phyloP scores from a whole-genome alignment of 2,888 invertebrate genomes.

The Melanchra persicariae region DNA sequence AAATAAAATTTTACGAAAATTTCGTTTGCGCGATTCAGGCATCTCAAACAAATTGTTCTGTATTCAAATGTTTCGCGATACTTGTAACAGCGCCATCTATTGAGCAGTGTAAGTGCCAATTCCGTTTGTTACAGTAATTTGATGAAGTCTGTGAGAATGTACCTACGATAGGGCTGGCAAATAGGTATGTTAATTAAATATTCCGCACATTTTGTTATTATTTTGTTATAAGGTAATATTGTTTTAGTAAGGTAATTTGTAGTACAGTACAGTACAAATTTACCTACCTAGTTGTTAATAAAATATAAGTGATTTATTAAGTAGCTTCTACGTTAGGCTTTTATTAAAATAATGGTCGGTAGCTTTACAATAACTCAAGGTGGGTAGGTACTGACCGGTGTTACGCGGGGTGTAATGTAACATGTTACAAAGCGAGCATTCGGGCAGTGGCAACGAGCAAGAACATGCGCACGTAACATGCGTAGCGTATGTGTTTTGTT shows the following conservation, averaged over 20 bases:
- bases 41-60: constrained; percentile 38
- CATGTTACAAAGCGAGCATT: no score
- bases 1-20: constrained; percentile 52
- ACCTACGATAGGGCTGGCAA: constrained; percentile 40
- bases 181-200: constrained; percentile 25
- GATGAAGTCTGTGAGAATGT: constrained; percentile 34
- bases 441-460: no score
- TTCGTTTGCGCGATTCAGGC: constrained; percentile 37
- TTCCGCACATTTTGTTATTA: not conserved
- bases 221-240: not conserved
- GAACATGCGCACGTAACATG: no score
- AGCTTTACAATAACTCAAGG: no score
- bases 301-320: no score
- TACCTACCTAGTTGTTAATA: not conserved
- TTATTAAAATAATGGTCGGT: no score
- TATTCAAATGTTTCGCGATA: constrained; percentile 37
- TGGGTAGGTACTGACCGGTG: no score
- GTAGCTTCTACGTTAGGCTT: no score
- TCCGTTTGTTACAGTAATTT: constrained; percentile 45
- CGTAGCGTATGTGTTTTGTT: no score
- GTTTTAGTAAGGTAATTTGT: no score
- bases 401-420: no score
- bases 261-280: not conserved
- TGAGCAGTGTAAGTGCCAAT: constrained; percentile 37
- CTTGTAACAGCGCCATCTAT: constrained; percentile 55